phyloP scores from a whole-genome alignment of 1,140 invertebrate genomes.

The Conus betulinus region DNA sequence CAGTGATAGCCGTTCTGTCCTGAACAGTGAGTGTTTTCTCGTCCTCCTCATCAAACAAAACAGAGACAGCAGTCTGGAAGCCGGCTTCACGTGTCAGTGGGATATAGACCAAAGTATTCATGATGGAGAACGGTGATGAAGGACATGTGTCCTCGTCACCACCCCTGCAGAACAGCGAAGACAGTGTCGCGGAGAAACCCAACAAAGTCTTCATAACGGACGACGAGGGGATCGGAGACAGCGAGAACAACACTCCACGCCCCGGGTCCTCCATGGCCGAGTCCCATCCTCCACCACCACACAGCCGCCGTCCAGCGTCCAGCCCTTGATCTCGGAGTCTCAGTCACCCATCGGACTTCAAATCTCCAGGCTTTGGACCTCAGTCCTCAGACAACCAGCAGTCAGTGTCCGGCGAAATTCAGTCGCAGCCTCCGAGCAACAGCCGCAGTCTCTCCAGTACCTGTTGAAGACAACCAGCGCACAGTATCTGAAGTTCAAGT shows the following conservation, averaged over 20 bases:
- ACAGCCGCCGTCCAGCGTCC: not conserved
- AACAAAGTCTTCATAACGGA: constrained; percentile 13
- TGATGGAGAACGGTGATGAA: not conserved
- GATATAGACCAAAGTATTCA: too few species aligned
- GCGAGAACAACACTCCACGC: constrained; percentile 7
- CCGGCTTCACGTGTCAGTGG: too few species aligned
- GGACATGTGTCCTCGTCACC: not conserved
- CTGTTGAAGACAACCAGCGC: not conserved
- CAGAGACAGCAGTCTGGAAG: too few species aligned
- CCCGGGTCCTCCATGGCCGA: constrained; percentile 5
- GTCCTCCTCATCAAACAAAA: too few species aligned
- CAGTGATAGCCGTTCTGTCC: too few species aligned
- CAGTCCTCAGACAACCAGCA: not conserved
- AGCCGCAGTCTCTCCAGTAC: too few species aligned
- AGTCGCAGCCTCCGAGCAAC: too few species aligned
- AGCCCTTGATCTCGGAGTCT: not conserved
- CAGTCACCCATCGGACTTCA: not conserved
- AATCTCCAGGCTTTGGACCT: not conserved
- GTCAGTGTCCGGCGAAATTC: not conserved
- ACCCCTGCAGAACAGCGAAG: not conserved
- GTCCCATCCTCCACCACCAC: not conserved
- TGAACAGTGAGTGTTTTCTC: too few species aligned
- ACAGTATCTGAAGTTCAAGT: not conserved
- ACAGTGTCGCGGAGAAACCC: not conserved
- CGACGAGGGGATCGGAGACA: constrained; percentile 15